A percentile compares a stretch with the other conserved stretches of the same genome.
Evolutionary conservation across 2,888 invertebrate species (phyloP).

Genomic region (Syrphus vitripennis): DNA sequence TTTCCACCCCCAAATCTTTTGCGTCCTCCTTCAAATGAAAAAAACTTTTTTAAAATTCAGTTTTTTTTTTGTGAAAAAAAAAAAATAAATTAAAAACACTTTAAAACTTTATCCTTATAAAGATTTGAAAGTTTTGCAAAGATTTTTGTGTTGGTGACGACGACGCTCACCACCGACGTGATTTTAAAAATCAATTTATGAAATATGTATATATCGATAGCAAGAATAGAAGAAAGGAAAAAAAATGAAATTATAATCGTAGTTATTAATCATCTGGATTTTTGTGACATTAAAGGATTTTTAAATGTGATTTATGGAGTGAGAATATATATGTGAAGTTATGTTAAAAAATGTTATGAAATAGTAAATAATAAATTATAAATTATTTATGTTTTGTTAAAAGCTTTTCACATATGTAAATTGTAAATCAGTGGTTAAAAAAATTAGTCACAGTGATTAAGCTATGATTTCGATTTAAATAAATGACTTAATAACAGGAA

Average conservation of each 20-base stretch:
- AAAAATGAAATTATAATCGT: neutral
- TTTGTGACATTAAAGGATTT: constrained; percentile 1
- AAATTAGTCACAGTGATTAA: no score
- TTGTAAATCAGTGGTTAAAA: no score
- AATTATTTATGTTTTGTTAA: no score
- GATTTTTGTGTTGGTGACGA: constrained; percentile 6
- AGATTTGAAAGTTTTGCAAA: constrained; percentile 14
- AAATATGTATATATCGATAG: neutral
- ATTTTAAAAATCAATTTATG: constrained; percentile 9
- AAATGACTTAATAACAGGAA: no score
- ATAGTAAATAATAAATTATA: neutral
- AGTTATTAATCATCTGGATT: neutral
- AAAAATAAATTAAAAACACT: neutral
- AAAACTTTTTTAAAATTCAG: neutral
- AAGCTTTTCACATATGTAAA: no score
- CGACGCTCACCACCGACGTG: neutral
- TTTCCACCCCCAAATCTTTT: neutral
- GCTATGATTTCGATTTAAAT: no score
- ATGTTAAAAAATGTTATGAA: no score
- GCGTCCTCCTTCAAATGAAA: neutral
- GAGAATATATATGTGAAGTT: neutral
- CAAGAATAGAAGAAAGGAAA: neutral
- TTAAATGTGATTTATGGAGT: neutral
- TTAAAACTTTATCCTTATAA: constrained; percentile 44
- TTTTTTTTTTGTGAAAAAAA: neutral